phyloP scores from a whole-genome alignment of 2,888 invertebrate species.

The Euclidia mi region DNA sequence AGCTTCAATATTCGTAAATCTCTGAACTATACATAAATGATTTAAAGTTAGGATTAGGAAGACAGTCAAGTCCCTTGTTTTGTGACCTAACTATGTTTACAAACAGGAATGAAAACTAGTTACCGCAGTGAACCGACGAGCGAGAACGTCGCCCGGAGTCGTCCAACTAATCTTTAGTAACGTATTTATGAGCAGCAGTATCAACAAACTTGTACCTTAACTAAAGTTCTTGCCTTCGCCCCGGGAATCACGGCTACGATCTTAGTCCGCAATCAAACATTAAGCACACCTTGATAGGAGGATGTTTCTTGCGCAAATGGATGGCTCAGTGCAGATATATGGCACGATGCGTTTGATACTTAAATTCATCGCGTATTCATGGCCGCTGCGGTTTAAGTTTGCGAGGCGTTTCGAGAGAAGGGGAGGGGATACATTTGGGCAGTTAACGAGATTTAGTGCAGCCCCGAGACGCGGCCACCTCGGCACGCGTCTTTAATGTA shows the following conservation, averaged over 20 bases:
- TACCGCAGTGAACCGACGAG: background rate
- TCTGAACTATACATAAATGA: no score
- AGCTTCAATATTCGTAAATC: no score
- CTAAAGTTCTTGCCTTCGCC: background rate
- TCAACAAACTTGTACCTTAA: background rate
- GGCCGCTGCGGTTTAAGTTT: background rate
- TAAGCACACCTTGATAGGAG: constrained; percentile 2
- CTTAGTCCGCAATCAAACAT: constrained; percentile 5
- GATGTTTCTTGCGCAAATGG: constrained; percentile 1
- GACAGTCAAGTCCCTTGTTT: background rate
- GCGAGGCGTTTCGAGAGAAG: constrained; percentile 2
- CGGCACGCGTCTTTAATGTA: background rate
- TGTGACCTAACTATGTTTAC: background rate
- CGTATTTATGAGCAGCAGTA: constrained; percentile 10
- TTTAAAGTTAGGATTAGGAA: no score
- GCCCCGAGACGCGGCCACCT: constrained; percentile 6
- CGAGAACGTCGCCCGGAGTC: background rate
- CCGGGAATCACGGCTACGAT: background rate
- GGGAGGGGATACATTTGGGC: constrained; percentile 7
- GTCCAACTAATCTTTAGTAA: constrained; percentile 4
- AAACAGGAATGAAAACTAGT: constrained; percentile 3
- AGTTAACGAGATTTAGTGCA: constrained; percentile 28
- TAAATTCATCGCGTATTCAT: constrained; percentile 19
- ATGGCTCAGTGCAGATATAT: constrained; percentile 3
- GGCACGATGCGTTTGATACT: constrained; percentile 14